A percentile compares a stretch with the other conserved stretches of the same genome.
These are phyloP conservation scores for Sylvia atricapilla DNA, from an alignment of 2,113 vertebrate species.

Conservation along the genomic window DNA sequence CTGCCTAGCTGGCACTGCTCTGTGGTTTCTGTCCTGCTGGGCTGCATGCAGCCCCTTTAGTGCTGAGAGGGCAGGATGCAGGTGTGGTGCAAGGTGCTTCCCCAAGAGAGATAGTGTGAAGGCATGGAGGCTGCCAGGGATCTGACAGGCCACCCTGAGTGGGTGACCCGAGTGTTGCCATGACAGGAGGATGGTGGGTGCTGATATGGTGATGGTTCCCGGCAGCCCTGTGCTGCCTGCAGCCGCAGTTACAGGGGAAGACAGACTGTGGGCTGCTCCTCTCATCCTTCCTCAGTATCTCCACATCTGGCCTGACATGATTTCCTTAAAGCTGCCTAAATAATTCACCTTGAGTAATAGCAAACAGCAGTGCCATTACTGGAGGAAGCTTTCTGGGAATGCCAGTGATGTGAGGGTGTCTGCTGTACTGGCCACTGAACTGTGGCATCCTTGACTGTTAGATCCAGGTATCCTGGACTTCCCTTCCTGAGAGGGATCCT, in stretches of 20 bases:
- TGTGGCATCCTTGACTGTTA: fast-evolving
- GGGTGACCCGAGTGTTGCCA: background rate
- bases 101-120: background rate
- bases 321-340: slow-evolving; percentile 8
- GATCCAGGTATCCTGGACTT: background rate
- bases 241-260: background rate
- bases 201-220: background rate
- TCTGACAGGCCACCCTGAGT: fast-evolving
- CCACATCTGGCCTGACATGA: background rate
- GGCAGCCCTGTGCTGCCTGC: background rate
- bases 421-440: background rate
- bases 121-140: background rate
- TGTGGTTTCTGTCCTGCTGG: background rate
- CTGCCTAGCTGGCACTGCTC: fast-evolving
- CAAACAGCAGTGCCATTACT: background rate
- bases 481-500: background rate
- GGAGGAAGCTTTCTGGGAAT: background rate
- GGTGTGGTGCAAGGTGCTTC: background rate
- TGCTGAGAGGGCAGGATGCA: background rate
- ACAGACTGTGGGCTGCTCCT: background rate
- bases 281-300: background rate
- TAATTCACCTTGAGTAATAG: background rate
- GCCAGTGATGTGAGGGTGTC: background rate
- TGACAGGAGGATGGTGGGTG: background rate
- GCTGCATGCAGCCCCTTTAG: background rate